phyloP scores from a whole-genome alignment of 2,888 invertebrate species.

The Sepioteuthis lessoniana region DNA sequence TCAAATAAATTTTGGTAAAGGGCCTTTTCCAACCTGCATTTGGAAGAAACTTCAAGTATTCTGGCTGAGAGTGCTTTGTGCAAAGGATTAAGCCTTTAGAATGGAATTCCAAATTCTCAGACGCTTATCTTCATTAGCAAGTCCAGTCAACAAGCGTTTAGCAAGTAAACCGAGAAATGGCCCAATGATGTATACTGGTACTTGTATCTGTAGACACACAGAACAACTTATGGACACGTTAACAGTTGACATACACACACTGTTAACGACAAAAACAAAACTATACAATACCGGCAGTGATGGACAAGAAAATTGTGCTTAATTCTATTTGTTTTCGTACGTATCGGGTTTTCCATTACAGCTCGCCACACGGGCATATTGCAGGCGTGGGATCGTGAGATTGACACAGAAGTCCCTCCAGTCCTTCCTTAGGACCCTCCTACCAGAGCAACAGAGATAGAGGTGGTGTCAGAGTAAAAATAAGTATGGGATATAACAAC shows the following conservation, averaged over 20 bases:
- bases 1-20: too few relatives aligned
- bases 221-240: too few relatives aligned
- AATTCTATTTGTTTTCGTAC: constrained; percentile 33
- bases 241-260: neutral
- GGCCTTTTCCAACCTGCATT: too few relatives aligned
- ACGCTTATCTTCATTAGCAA: neutral
- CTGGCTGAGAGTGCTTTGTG: too few relatives aligned
- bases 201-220: neutral
- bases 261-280: neutral
- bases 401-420: neutral
- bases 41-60: too few relatives aligned
- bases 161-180: too few relatives aligned
- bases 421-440: neutral
- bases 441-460: neutral
- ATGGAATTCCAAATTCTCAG: neutral
- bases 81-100: too few relatives aligned
- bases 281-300: neutral
- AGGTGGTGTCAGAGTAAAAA: neutral
- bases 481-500: neutral
- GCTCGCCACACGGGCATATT: constrained; percentile 1
- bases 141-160: neutral
- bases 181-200: neutral
- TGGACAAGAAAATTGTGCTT: constrained; percentile 21
- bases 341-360: constrained; percentile 33
- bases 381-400: constrained; percentile 33